Base-by-base conservation (phyloP, 2,797 vertebrate genomes). In the Aplochiton taeniatus region DNA sequence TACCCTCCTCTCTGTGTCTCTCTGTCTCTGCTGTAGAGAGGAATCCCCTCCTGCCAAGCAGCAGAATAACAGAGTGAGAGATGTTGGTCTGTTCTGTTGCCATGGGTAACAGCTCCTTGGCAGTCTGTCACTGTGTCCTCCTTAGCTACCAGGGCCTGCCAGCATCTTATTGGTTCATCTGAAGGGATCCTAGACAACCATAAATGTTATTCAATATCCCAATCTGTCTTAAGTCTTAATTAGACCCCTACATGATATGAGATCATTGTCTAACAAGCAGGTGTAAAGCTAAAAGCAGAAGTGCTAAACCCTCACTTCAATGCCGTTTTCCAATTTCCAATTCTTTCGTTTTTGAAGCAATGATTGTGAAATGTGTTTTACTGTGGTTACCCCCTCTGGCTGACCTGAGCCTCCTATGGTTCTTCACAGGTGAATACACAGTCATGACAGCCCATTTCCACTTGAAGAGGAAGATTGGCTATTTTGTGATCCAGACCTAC, bases 391-490 rank as follows among this genome's bases (percentile, higher is more conserved):
- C 31, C 31, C 31, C 3, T 31, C 31, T 31, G 31, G 2, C 31
- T 31, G 31, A 31, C 31, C 31, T 6, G 31, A 31, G 31, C 31
- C 31, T 31, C 31, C 31, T 31, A 6, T 31, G 2, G 3, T 3
- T 31, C 31, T 31, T 6, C 31, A 31, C 31, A 31, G 31, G 31
- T 3, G 31, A 98, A 93, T 99, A 99, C 75, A 98, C 96, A 0
- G 97, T 99, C 84, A 99, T 99, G 97, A 99, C 96, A 0, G 96
- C 97, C 88, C 95, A 98, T 92, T 99, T 99, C 84, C 97, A 98
- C 85, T 88, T 99, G 91, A 98, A 98, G 91, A 94, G 97, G 88
- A 99, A 99, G 92, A 99, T 99, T 50, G 97, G 97, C 66, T 99
- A 99, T 90, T 99, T 99, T 89, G 96, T 99, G 86, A 98, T 99